Conservation (phyloP, 2,888 invertebrate genomes). For the Noctuana brunneofusca region DNA sequence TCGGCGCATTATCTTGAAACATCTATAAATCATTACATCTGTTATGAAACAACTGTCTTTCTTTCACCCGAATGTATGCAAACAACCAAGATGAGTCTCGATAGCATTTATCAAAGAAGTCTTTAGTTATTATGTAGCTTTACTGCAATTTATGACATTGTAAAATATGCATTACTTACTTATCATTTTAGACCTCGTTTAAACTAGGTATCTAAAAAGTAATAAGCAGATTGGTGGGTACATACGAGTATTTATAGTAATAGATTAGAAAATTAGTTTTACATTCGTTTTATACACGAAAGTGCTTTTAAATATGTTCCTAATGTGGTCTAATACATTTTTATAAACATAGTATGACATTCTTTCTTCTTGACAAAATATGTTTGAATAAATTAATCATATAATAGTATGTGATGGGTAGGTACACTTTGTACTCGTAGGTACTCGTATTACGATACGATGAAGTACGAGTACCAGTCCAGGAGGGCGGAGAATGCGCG, state of each 20-base stretch:
- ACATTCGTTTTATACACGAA: not conserved
- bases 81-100: constrained; percentile 33
- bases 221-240: too few relatives aligned
- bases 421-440: too few relatives aligned
- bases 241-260: too few relatives aligned
- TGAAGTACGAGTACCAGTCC: too few relatives aligned
- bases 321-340: too few relatives aligned
- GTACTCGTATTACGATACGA: too few relatives aligned
- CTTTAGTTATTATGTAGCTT: constrained; percentile 9
- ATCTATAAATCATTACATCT: constrained; percentile 74
- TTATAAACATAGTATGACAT: too few relatives aligned
- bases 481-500: constrained; percentile 12
- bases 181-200: not conserved
- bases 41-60: constrained; percentile 64
- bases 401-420: too few relatives aligned
- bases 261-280: too few relatives aligned
- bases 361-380: too few relatives aligned
- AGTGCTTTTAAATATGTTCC: too few relatives aligned
- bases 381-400: too few relatives aligned
- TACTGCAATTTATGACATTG: not conserved
- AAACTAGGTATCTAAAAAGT: not conserved
- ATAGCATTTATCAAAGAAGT: constrained; percentile 7
- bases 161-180: not conserved
- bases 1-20: constrained; percentile 68
- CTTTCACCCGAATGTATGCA: constrained; percentile 47